A percentile compares a stretch with the other conserved stretches of the same genome.
Conservation (phyloP, 1,140 invertebrate species). For the Calliopsis andreniformis region DNA sequence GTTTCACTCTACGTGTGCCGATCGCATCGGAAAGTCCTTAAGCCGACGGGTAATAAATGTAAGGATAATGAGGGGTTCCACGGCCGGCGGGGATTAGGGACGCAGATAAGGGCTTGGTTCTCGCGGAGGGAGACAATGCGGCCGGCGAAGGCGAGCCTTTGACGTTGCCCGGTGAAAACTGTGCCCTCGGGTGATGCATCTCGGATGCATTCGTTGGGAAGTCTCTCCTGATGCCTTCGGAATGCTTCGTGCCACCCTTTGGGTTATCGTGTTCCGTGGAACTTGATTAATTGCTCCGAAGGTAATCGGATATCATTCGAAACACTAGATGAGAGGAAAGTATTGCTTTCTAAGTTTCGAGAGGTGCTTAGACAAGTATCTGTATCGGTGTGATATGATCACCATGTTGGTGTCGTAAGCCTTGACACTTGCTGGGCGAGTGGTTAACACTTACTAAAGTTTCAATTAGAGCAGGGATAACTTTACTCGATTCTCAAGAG, state of each 20-base stretch:
- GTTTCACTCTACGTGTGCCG: slow-evolving; percentile 53
- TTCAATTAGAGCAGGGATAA: too few relatives aligned
- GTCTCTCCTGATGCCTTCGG: not conserved
- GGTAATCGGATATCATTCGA: slow-evolving; percentile 22
- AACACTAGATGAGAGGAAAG: not conserved
- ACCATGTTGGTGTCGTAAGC: too few relatives aligned
- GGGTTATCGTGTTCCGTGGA: slow-evolving; percentile 1
- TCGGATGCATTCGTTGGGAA: not conserved
- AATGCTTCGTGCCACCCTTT: not conserved
- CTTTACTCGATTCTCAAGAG: too few relatives aligned
- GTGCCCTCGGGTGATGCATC: not conserved
- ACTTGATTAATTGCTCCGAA: slow-evolving; percentile 25
- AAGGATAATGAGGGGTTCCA: slow-evolving; percentile 63
- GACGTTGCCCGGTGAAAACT: not conserved
- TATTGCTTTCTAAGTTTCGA: too few relatives aligned
- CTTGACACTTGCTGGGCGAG: too few relatives aligned
- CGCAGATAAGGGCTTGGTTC: slow-evolving; percentile 54
- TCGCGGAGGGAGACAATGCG: slow-evolving; percentile 49
- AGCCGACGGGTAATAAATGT: slow-evolving; percentile 64
- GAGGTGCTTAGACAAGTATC: too few relatives aligned
- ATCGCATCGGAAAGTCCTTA: slow-evolving; percentile 66
- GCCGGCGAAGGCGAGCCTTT: not conserved
- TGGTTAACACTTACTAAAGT: too few relatives aligned
- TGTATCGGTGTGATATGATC: too few relatives aligned
- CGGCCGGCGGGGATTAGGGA: slow-evolving; percentile 54